Evolutionary conservation across 2,113 vertebrate species (phyloP), one percentile per base, ranked within the genome.

Genomic region (Halichoerus grypus): DNA sequence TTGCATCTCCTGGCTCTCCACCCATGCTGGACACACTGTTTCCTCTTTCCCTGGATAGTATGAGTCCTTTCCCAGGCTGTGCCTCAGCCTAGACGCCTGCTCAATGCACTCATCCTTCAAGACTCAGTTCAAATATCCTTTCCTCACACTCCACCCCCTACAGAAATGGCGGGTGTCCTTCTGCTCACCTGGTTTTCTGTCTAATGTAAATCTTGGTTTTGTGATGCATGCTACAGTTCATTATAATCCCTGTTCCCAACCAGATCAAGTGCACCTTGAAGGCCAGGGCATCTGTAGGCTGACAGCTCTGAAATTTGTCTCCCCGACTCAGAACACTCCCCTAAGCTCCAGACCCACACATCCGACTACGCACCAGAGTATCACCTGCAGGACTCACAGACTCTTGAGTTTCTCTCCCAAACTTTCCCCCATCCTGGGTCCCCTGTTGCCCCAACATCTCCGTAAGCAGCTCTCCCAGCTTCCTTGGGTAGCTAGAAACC

Each of bases 21-120:
- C 3, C 83, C 83, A 26, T 0, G 49, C 49, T 7, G 15, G 49
- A 55, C 3, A 1, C 8, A 31, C 8, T 1, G 4, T 55, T 71
- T 71, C 65, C 63, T 24, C 63, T 15, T 46, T 46, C 31, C 7
- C 49, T 19, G 24, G 33, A 26, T 0, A 19, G 16, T 4, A 55
- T 12, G 8, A 36, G 63, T 28, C 22, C 11, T 55, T 49, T 7
- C 49, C 85, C 14, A 61, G 22, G 49, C 31, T 71, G 33, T 19
- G 49, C 49, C n/a, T 87, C 33, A 11, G 67, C 85, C 33, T 26
- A 55, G 49, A 39, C 19, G 14, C 49, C 21, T 39, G 53, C 61
- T 72, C 65, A 19, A n/a, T 3, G 6, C 15, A 11, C 22, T 53
- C 14, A 28, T 28, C 15, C 85, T 55, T 53, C 33, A 36, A 11